Evolutionary conservation across 2,888 invertebrate genomes (phyloP).

Genomic region (Sarcophaga rosellei): DNA sequence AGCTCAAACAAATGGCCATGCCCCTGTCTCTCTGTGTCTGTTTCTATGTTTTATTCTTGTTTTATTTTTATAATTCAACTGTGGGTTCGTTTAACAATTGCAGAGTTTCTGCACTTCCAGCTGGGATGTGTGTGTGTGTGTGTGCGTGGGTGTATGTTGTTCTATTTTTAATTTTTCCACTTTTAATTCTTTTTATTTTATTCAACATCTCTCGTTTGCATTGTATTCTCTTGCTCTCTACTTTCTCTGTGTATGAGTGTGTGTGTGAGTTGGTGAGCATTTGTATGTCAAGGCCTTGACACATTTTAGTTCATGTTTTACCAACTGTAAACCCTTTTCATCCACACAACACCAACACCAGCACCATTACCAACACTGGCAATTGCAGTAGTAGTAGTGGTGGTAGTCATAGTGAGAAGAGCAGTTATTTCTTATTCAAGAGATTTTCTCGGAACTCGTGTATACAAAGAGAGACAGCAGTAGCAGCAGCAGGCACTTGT

Average conservation of each 20-base stretch:
- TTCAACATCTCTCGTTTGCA: conserved; percentile 1
- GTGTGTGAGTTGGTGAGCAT: conserved; percentile 14
- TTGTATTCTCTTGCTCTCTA: conserved; percentile 6
- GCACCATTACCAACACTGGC: background rate
- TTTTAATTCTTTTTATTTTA: conserved; percentile 9
- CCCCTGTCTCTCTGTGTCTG: background rate
- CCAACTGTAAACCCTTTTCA: conserved; percentile 50
- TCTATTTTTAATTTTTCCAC: background rate
- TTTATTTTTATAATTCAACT: conserved; percentile 42
- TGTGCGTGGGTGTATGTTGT: conserved; percentile 32
- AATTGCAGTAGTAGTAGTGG: background rate
- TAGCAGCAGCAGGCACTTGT: background rate
- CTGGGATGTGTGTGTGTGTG: conserved; percentile 42
- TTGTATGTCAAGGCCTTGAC: conserved; percentile 69
- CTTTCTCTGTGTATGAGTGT: background rate
- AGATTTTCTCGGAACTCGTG: conserved; percentile 4
- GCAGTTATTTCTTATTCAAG: conserved; percentile 27
- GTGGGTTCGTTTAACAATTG: conserved; percentile 35
- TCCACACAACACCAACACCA: background rate
- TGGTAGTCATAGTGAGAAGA: background rate
- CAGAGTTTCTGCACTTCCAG: conserved; percentile 1
- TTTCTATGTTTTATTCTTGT: background rate
- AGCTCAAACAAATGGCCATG: background rate
- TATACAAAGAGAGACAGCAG: background rate
- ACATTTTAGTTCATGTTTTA: conserved; percentile 58